Percentiles rank a stretch among this genome's conserved stretches.
phyloP scores from a whole-genome alignment of 2,888 invertebrate species.

The Lithodes maja region DNA sequence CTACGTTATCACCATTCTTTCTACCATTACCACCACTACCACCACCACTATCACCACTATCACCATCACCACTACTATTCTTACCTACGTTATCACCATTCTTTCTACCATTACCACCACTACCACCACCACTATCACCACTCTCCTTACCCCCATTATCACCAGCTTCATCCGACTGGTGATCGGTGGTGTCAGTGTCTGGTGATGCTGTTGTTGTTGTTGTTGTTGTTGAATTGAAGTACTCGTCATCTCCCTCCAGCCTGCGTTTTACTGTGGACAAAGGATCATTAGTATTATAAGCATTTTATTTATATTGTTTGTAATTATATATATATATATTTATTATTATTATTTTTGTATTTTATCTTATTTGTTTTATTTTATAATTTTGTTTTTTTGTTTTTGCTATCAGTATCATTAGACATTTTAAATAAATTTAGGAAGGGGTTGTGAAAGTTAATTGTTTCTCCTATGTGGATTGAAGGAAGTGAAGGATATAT shows the following conservation, averaged over 20 bases:
- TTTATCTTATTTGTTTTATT: not conserved
- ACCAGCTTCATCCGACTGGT: conserved; percentile 48
- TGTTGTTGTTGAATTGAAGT: conserved; percentile 55
- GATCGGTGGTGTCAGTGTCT: conserved; percentile 26
- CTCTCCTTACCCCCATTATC: conserved; percentile 22
- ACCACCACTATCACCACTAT: not conserved
- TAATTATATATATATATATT: not conserved
- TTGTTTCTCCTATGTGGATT: too few relatives aligned
- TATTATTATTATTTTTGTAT: not conserved
- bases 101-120: not conserved
- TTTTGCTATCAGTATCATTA: not conserved
- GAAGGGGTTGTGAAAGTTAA: too few relatives aligned
- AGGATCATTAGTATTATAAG: not conserved
- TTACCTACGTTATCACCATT: not conserved
- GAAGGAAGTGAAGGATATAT: too few relatives aligned
- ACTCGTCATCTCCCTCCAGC: conserved; percentile 71
- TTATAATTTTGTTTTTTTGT: not conserved
- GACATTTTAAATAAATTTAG: too few relatives aligned
- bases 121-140: conserved; percentile 34
- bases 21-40: not conserved
- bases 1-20: not conserved
- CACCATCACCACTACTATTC: not conserved
- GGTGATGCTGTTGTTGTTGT: conserved; percentile 49
- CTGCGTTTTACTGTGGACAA: conserved; percentile 38
- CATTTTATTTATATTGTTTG: too few relatives aligned